A percentile compares a stretch with the other conserved stretches of the same genome.
These are phyloP conservation scores for Hermodice carunculata DNA, from an alignment of 2,888 invertebrate species.

Conservation along the genomic window DNA sequence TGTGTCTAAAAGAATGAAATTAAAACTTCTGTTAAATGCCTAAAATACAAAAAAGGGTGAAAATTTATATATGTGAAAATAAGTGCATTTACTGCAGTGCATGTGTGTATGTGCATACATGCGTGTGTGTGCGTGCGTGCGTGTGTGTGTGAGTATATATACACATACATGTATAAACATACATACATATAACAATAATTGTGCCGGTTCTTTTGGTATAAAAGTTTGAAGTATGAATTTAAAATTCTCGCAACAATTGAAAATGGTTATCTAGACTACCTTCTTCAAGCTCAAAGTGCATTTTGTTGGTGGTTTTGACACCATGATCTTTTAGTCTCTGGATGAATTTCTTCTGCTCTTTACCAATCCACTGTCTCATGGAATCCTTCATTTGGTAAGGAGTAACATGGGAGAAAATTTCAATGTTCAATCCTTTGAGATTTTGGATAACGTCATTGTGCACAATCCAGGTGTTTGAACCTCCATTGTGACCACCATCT, in stretches of 20 bases:
- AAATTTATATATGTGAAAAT: too few relatives aligned
- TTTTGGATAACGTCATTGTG: conserved; percentile 80
- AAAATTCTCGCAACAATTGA: conserved; percentile 74
- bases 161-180: too few relatives aligned
- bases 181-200: too few relatives aligned
- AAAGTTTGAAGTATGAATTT: too few relatives aligned
- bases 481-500: conserved; percentile 92
- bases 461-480: conserved; percentile 89
- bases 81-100: too few relatives aligned
- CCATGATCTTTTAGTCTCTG: conserved; percentile 78
- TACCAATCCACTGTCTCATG: conserved; percentile 85
- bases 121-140: too few relatives aligned
- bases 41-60: too few relatives aligned
- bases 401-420: conserved; percentile 85
- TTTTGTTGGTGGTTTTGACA: conserved; percentile 76
- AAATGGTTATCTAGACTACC: conserved; percentile 82
- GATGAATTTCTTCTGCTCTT: conserved; percentile 85
- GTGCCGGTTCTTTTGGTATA: too few relatives aligned
- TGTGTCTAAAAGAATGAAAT: too few relatives aligned
- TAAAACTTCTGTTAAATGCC: too few relatives aligned
- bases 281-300: conserved; percentile 76
- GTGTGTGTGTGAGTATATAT: too few relatives aligned
- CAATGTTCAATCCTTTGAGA: conserved; percentile 77
- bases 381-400: conserved; percentile 91
- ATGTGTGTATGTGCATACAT: too few relatives aligned